Evolutionary conservation across 2,113 vertebrate genomes (phyloP), one percentile per base, ranked within the genome.

Genomic region (Acinonyx jubatus): DNA sequence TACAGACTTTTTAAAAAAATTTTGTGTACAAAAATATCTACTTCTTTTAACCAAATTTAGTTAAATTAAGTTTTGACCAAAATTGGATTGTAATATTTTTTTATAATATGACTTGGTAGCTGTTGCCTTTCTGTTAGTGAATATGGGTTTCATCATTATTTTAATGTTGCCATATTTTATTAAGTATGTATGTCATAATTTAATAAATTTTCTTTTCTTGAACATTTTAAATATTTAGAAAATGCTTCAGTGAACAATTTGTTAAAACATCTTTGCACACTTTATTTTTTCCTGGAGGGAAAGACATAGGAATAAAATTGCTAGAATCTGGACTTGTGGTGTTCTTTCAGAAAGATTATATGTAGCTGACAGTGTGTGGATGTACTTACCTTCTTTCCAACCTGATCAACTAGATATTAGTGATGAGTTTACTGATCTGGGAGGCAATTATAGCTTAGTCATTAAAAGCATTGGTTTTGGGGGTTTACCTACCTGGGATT

Each of bases 1-100:
- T 68, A 29, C 57, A 80, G 57, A 29, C 45, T 68, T 68, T 48
- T 48, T 74, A 9, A 45, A 45, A 9, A 9, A 45, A 48, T 0
- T 29, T 27, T 48, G 63, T 19, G 18, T 80, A 79, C n/a, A 84
- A 36, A 79, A 73, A 74, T 48, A 50, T 50, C 7, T 11, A 52
- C 78, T 38, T 76, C 38, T 93, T 86, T 65, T 76, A 52, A 66
- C 27, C 45, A 66, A 86, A 78, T 78, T 93, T 78, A 33, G n/a
- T 91, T 81, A 81, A 57, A 81, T 81, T 81, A 85, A 84, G 27
- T 93, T 85, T 93, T 85, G 85, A 86, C 14, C 25, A 27, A 55
- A 78, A 78, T 52, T 36, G 33, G 5, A 25, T 86, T n/a, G 0
- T 66, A 81, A 81, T 57, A 71, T 83, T 83, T 71, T 82, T 81